These are phyloP conservation scores for Tipula lateralis DNA, from an alignment of 2,888 invertebrate genomes.

Conservation along the genomic window DNA sequence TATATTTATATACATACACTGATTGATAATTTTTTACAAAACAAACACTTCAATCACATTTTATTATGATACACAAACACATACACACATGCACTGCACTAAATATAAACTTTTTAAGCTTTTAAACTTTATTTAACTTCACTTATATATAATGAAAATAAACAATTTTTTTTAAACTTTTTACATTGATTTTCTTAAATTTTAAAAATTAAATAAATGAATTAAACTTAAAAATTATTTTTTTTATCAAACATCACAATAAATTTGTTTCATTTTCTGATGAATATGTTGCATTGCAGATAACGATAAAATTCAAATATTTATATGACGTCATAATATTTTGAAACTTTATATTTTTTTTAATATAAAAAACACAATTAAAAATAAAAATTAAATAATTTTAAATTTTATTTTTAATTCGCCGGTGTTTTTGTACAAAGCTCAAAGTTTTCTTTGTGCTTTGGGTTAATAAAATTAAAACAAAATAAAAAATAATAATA, in stretches of 20 bases:
- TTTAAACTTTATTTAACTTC: neutral
- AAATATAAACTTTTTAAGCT: no score
- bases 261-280: neutral
- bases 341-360: neutral
- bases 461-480: neutral
- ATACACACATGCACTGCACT: no score
- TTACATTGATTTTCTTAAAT: neutral
- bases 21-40: neutral
- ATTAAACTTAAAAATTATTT: neutral
- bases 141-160: neutral
- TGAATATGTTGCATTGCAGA: constrained; percentile 32
- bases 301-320: constrained; percentile 29
- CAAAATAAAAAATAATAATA: neutral
- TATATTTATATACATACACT: neutral
- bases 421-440: neutral
- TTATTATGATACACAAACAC: neutral
- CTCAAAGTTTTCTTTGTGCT: no score
- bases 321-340: constrained; percentile 27
- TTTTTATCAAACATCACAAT: neutral
- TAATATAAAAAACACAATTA: neutral
- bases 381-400: constrained; percentile 15
- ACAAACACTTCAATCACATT: neutral
- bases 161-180: neutral
- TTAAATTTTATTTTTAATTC: neutral
- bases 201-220: neutral